Evolutionary conservation across 2,797 vertebrate species (phyloP).

Genomic region (Manis javanica): DNA sequence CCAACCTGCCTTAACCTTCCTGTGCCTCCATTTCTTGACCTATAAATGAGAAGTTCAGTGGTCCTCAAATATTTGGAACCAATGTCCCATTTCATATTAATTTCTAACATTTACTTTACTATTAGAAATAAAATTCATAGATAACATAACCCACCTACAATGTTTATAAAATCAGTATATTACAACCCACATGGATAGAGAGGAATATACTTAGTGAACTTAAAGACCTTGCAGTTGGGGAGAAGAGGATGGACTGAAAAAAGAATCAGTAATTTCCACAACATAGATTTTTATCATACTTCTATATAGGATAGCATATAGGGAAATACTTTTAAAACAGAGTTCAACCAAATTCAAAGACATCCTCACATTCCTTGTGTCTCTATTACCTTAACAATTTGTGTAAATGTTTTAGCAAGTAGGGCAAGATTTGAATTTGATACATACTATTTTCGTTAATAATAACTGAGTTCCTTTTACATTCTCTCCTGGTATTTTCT

Average conservation of each 20-base stretch:
- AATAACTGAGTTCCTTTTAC: neutral
- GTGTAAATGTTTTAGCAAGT: neutral
- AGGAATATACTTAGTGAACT: neutral
- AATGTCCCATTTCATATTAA: neutral
- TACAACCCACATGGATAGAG: neutral
- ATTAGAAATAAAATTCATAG: neutral
- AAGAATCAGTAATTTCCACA: neutral
- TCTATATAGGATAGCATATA: neutral
- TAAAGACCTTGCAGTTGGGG: neutral
- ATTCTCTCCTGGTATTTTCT: neutral
- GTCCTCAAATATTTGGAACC: neutral
- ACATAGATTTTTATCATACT: neutral
- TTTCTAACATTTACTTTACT: neutral
- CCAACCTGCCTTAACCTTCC: neutral
- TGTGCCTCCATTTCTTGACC: neutral
- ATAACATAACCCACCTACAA: neutral
- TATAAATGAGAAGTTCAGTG: neutral
- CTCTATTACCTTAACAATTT: neutral
- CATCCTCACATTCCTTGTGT: neutral
- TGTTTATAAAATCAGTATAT: neutral
- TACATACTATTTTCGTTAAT: neutral
- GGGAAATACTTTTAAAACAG: neutral
- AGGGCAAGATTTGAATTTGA: neutral
- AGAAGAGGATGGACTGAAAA: neutral
- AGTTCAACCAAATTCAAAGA: neutral